Evolutionary conservation across 37 sponge, comb jelly and placozoan genomes (phyloP).

Genomic region (Amphimedon queenslandica): DNA sequence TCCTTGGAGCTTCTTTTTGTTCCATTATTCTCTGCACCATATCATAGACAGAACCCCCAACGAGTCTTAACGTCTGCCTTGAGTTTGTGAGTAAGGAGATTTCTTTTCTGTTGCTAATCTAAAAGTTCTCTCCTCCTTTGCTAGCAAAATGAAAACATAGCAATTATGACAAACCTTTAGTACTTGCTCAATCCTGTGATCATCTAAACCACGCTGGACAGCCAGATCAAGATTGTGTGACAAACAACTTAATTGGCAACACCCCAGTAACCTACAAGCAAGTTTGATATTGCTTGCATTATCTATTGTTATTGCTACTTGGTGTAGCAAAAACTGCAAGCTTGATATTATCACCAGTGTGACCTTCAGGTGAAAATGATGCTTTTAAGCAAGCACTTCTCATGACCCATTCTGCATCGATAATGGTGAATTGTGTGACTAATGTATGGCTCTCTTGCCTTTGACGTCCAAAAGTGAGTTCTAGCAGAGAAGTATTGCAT

Average conservation of each 20-base stretch:
- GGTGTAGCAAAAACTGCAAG: conserved; percentile 3
- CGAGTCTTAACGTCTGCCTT: conserved; percentile 25
- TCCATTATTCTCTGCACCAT: conserved; percentile 24
- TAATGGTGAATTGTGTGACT: conserved; percentile 26
- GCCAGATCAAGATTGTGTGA: conserved; percentile 32
- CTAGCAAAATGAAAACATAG: conserved; percentile 15
- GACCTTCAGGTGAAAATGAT: conserved; percentile 11
- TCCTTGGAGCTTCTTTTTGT: conserved; percentile 16
- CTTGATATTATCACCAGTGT: conserved; percentile 17
- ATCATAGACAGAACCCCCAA: conserved; percentile 26
- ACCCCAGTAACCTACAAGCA: conserved; percentile 3
- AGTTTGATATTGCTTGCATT: conserved; percentile 14
- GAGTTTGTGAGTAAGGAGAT: conserved; percentile 6
- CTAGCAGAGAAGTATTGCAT: conserved; percentile 20
- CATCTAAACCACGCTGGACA: neutral
- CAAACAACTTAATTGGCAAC: conserved; percentile 11
- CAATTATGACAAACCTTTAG: conserved; percentile 9
- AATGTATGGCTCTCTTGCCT: conserved; percentile 18
- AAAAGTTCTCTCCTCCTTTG: conserved; percentile 13
- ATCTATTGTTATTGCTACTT: conserved; percentile 25
- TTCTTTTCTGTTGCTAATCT: neutral
- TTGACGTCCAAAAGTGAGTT: conserved; percentile 24
- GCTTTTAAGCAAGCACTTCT: conserved; percentile 2
- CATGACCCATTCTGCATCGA: conserved; percentile 7
- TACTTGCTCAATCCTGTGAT: neutral